Percentiles rank a stretch among this genome's conserved stretches.
Conservation (phyloP, 2,113 vertebrate genomes). For the Mesocricetus auratus region DNA sequence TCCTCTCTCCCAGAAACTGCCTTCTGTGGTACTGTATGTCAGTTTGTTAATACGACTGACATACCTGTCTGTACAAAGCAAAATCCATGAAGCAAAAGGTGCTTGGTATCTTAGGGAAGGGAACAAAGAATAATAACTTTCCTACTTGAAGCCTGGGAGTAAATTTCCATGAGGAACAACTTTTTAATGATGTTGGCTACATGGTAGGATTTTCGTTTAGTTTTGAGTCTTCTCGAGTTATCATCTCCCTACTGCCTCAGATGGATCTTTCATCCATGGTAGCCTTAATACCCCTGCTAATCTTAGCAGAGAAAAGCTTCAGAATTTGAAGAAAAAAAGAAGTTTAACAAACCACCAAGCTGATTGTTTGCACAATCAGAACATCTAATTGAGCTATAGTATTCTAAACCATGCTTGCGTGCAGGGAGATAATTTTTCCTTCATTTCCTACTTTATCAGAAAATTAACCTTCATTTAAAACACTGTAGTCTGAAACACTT, state of each 20-base stretch:
- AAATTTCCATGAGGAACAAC: slow-evolving; percentile 56
- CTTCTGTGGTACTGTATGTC: not conserved
- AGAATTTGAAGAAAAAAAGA: slow-evolving; percentile 68
- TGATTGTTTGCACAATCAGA: slow-evolving; percentile 74
- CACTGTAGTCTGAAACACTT: slow-evolving; percentile 69
- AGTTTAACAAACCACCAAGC: slow-evolving; percentile 78
- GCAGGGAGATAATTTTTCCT: slow-evolving; percentile 76
- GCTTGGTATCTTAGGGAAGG: not conserved
- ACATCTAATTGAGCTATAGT: slow-evolving; percentile 73
- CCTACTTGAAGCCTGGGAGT: slow-evolving; percentile 54
- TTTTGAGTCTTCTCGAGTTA: slow-evolving; percentile 66
- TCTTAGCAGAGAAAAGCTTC: slow-evolving; percentile 76
- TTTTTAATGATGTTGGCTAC: slow-evolving; percentile 52
- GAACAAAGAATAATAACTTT: slow-evolving; percentile 51
- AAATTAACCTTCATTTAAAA: slow-evolving; percentile 83
- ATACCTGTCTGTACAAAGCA: not conserved
- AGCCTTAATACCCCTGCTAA: slow-evolving; percentile 73
- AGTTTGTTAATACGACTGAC: not conserved
- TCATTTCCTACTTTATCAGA: slow-evolving; percentile 78
- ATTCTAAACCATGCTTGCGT: slow-evolving; percentile 74
- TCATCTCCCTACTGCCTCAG: slow-evolving; percentile 58
- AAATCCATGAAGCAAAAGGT: not conserved
- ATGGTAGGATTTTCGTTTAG: slow-evolving; percentile 63
- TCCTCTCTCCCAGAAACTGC: not conserved
- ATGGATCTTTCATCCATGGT: slow-evolving; percentile 71